Evolutionary conservation across 2,888 invertebrate species (phyloP).

Genomic region (Ectemnius lituratus): DNA sequence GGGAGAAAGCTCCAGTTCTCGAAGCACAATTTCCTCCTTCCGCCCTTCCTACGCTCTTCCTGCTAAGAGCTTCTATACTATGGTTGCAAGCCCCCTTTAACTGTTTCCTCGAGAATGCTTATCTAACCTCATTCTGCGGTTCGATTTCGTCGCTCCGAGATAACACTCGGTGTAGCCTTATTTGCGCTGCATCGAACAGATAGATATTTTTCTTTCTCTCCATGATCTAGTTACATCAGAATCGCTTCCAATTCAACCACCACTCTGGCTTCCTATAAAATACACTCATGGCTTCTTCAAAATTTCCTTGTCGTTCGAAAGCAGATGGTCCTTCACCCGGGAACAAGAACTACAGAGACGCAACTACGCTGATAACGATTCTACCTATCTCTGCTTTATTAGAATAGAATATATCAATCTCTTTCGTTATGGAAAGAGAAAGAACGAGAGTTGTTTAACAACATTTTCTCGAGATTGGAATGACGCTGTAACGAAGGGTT

Average conservation of each 20-base stretch:
- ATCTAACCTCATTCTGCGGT: constrained; percentile 34
- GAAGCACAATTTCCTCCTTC: constrained; percentile 54
- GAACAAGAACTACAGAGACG: too few relatives aligned
- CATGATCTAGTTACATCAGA: neutral
- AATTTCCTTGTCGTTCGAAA: too few relatives aligned
- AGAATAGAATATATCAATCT: too few relatives aligned
- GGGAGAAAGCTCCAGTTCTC: constrained; percentile 40
- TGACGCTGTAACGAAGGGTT: too few relatives aligned
- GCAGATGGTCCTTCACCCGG: too few relatives aligned
- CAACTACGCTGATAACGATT: too few relatives aligned
- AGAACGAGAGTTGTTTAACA: too few relatives aligned
- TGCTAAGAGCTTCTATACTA: neutral
- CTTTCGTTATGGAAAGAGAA: too few relatives aligned
- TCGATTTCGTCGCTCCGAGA: constrained; percentile 38
- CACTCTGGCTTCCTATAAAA: too few relatives aligned
- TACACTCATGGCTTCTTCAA: too few relatives aligned
- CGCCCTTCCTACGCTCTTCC: constrained; percentile 21
- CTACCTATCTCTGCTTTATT: too few relatives aligned
- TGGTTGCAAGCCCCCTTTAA: constrained; percentile 1
- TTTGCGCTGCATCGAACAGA: constrained; percentile 23
- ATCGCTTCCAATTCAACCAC: neutral
- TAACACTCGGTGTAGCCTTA: constrained; percentile 40
- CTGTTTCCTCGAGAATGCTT: constrained; percentile 33
- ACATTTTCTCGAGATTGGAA: too few relatives aligned
- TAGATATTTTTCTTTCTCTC: constrained; percentile 27